Conservation (phyloP, 2,888 invertebrate genomes). For the Malacosoma neustria region DNA sequence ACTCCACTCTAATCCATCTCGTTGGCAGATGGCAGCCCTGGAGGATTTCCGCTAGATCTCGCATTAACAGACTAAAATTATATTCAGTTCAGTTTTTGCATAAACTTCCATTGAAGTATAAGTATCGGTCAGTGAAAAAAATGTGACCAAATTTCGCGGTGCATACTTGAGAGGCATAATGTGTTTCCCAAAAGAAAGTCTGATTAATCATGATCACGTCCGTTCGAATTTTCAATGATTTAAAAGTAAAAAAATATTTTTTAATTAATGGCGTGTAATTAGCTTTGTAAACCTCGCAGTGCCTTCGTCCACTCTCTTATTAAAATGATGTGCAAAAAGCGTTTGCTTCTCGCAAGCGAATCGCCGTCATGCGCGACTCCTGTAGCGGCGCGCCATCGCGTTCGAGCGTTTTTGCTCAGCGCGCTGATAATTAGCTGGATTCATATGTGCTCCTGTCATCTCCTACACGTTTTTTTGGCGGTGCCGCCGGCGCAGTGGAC, state of each 20-base stretch:
- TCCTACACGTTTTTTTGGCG: slow-evolving; percentile 63
- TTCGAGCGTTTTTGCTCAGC: slow-evolving; percentile 44
- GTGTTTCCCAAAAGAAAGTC: slow-evolving; percentile 32
- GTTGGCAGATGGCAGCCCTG: slow-evolving; percentile 29
- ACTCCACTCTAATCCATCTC: slow-evolving; percentile 32
- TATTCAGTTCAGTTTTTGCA: background rate
- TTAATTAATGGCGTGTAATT: slow-evolving; percentile 58
- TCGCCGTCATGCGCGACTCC: slow-evolving; percentile 43
- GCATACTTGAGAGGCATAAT: slow-evolving; percentile 15
- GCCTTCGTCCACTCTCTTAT: slow-evolving; percentile 37
- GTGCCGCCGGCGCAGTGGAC: slow-evolving; percentile 38
- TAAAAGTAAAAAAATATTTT: slow-evolving; percentile 40
- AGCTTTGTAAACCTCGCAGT: slow-evolving; percentile 34
- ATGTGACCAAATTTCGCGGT: slow-evolving; percentile 12
- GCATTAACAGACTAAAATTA: background rate
- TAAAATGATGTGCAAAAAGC: slow-evolving; percentile 42
- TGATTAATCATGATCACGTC: slow-evolving; percentile 44
- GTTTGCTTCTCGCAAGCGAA: slow-evolving; percentile 38
- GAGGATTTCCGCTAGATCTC: slow-evolving; percentile 4
- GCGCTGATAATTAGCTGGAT: slow-evolving; percentile 51
- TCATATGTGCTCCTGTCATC: slow-evolving; percentile 66
- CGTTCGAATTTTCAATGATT: slow-evolving; percentile 29
- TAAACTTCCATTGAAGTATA: background rate
- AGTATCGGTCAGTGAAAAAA: background rate
- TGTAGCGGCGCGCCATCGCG: slow-evolving; percentile 45